A percentile compares a stretch with the other conserved stretches of the same genome.
Evolutionary conservation across 2,113 vertebrate genomes (phyloP).

Genomic region (Poecile atricapillus): DNA sequence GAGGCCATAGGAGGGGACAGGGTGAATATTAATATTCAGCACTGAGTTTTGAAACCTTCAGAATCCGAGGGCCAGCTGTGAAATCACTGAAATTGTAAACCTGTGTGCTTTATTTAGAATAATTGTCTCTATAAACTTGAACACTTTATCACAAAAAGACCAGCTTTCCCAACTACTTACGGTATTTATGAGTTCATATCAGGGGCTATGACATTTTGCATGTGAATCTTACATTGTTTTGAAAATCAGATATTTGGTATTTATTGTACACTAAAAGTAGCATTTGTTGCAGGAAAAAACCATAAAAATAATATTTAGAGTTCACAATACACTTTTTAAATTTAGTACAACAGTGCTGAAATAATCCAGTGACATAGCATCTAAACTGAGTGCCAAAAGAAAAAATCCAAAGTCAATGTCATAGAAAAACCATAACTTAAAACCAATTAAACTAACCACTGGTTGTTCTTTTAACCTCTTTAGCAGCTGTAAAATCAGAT

Average conservation of each 20-base stretch:
- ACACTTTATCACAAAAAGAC: not conserved
- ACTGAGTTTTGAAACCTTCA: not conserved
- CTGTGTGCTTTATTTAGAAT: not conserved
- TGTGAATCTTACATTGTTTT: not conserved
- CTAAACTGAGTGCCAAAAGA: not conserved
- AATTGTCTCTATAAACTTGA: not conserved
- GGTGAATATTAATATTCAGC: not conserved
- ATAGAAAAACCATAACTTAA: not conserved
- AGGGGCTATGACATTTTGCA: not conserved
- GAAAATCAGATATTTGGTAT: not conserved
- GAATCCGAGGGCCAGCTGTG: not conserved
- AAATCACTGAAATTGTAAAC: not conserved
- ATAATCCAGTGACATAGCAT: not conserved
- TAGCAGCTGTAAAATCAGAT: not conserved
- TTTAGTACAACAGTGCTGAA: not conserved
- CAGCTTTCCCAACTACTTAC: not conserved
- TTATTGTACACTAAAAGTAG: not conserved
- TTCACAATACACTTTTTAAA: not conserved
- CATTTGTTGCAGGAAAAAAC: not conserved
- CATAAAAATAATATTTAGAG: not conserved
- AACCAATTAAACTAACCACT: not conserved
- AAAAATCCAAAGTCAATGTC: not conserved
- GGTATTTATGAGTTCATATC: not conserved
- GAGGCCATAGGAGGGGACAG: too few relatives aligned
- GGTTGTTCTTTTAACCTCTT: not conserved